Percentiles rank a stretch among this genome's conserved stretches.
Conservation (phyloP, 2,797 vertebrate species). For the Parotocinclus haroldoi region DNA sequence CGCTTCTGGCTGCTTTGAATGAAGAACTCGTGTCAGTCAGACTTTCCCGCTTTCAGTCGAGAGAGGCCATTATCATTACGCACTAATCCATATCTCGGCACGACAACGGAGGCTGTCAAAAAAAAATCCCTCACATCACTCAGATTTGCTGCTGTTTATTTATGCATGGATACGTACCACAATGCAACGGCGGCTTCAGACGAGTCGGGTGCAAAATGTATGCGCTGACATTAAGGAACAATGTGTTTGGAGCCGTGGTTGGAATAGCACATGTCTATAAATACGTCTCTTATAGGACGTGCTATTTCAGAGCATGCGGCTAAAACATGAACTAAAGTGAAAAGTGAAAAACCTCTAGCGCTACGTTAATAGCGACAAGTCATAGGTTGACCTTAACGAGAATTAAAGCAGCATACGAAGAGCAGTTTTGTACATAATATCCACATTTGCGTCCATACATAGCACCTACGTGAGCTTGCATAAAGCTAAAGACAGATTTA, state of each 20-base stretch:
- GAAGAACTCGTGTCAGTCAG: slow-evolving; percentile 24
- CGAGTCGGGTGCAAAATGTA: slow-evolving; percentile 19
- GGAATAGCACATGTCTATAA: slow-evolving; percentile 29
- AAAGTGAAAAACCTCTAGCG: slow-evolving; percentile 34
- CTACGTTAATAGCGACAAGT: background rate
- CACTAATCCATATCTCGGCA: slow-evolving; percentile 36
- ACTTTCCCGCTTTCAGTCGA: slow-evolving; percentile 10
- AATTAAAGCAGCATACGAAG: background rate
- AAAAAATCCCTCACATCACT: slow-evolving; percentile 14
- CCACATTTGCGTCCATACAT: too few species aligned
- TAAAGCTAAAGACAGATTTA: too few species aligned
- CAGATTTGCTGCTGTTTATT: slow-evolving; percentile 45
- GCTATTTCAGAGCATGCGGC: slow-evolving; percentile 19
- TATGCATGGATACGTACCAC: slow-evolving; percentile 43
- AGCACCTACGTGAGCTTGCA: too few species aligned
- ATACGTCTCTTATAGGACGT: slow-evolving; percentile 22
- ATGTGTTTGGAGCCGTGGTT: slow-evolving; percentile 31
- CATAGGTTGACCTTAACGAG: background rate
- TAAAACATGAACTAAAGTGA: slow-evolving; percentile 24
- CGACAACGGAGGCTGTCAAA: slow-evolving; percentile 38
- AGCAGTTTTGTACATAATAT: background rate
- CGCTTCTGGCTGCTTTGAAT: slow-evolving; percentile 18
- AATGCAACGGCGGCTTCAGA: slow-evolving; percentile 28
- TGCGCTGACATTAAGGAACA: slow-evolving; percentile 28
- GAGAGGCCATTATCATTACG: slow-evolving; percentile 33